Base-by-base conservation (phyloP, 2,888 invertebrate genomes). In the Tyria jacobaeae region DNA sequence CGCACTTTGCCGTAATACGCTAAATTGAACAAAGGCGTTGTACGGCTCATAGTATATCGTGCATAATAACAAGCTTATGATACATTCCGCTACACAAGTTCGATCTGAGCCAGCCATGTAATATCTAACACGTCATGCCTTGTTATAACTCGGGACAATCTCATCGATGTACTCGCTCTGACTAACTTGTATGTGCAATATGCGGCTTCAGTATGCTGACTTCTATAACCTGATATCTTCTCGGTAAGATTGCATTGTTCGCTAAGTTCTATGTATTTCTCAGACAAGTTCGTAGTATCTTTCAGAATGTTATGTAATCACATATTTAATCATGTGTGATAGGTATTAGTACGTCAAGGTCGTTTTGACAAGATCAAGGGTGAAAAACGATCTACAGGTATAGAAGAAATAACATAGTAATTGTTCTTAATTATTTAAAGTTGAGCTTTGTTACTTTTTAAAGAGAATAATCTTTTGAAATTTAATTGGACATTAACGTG, bases 71-170 rank as follows among this genome's bases (percentile, higher is more conserved):
- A 21, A 49, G 27, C 31, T 57, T 50, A 14, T 31, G 27, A 41
- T 44, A 41, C 50, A 49, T 41, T 57, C 57, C 17, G 37, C 15
- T 12, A 39, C 14, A 52, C 57, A 31, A 24, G 50, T 24, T 57
- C 39, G 17, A 27, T 39, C 21, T 10, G 6, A 44, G 7, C 47
- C 35, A 35, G 35, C 35, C 47, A 35, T 34, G 44, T 56, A 54
- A 31, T 31, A 56, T 56, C 15, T 21, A 49, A 21, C 21, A 15
- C 47, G 56, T 34, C 56, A 25, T 25, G 24, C 12, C 35, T 47
- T 56, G 56, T 56, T 47, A 34, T 48, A 56, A 35, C 56, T 47
- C 21, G 37, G n/a, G 35, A 17, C 48, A 47, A 48, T 48, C 56
- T 56, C 24, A 48, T 56, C 56, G 48, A 56, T 48, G 17, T n/a